Evolutionary conservation across 2,888 invertebrate genomes (phyloP).

Genomic region (Meloe dianella): DNA sequence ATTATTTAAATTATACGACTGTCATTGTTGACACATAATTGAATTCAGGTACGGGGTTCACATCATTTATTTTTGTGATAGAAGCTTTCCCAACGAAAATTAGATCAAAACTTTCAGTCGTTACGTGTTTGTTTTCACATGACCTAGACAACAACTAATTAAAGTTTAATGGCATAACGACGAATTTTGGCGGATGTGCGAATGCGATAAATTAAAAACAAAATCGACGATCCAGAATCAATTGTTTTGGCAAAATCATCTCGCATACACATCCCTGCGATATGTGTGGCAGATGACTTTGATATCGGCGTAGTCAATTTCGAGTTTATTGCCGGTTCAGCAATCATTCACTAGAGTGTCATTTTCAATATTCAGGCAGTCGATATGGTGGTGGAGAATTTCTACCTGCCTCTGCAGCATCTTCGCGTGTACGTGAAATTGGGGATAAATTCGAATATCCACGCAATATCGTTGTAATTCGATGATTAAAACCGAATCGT

Average conservation of each 20-base stretch:
- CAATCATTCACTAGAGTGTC: neutral
- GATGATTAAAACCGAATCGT: neutral
- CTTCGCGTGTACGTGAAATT: neutral
- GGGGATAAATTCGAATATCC: too few species aligned
- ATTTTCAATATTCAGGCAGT: too few species aligned
- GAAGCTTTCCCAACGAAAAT: constrained; percentile 1
- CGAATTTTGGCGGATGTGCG: neutral
- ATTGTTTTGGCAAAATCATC: too few species aligned
- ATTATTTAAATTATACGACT: constrained; percentile 24
- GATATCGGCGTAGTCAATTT: neutral
- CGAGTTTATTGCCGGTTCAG: neutral
- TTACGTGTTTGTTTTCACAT: neutral
- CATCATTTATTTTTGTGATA: constrained; percentile 21
- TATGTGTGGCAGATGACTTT: too few species aligned
- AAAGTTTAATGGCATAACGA: neutral
- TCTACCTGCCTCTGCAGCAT: too few species aligned
- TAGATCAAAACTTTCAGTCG: neutral
- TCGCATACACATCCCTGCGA: too few species aligned
- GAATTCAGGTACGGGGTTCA: constrained; percentile 23
- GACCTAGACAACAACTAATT: neutral
- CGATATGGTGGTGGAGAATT: too few species aligned
- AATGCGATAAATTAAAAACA: neutral
- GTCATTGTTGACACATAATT: constrained; percentile 18
- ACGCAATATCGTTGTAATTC: neutral
- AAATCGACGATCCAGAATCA: neutral